A percentile compares a stretch with the other conserved stretches of the same genome.
These are phyloP conservation scores for Ischnura elegans DNA, from an alignment of 2,888 invertebrate species.

Conservation along the genomic window DNA sequence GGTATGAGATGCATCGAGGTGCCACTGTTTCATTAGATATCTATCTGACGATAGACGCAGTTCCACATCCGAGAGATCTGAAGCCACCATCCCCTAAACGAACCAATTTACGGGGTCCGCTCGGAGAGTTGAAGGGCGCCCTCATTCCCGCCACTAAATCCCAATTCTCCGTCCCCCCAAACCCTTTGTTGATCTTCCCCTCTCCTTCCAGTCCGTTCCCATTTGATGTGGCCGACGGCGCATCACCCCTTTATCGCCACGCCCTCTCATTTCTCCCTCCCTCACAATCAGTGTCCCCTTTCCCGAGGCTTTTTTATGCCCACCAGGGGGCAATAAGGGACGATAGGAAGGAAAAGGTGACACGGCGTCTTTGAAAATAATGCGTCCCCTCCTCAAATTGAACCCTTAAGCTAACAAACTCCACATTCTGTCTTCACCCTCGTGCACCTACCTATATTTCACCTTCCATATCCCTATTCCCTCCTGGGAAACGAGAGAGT, in stretches of 20 bases:
- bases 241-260: conserved; percentile 25
- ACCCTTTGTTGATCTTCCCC: not conserved
- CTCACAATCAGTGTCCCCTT: not conserved
- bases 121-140: not conserved
- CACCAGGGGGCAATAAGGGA: conserved; percentile 3
- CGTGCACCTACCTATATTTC: too few species aligned
- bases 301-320: too few species aligned
- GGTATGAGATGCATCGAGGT: too few species aligned
- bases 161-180: not conserved
- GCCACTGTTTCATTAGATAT: too few species aligned
- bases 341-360: not conserved
- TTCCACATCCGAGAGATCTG: not conserved
- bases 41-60: too few species aligned
- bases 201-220: not conserved
- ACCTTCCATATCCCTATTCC: not conserved
- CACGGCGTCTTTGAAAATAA: not conserved
- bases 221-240: conserved; percentile 25
- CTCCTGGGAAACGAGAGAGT: not conserved
- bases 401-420: not conserved
- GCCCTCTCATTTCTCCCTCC: not conserved
- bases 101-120: not conserved
- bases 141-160: not conserved
- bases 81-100: not conserved
- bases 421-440: not conserved
- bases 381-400: not conserved